Conservation (phyloP, 1,140 invertebrate species). For the Telenomus remus region DNA sequence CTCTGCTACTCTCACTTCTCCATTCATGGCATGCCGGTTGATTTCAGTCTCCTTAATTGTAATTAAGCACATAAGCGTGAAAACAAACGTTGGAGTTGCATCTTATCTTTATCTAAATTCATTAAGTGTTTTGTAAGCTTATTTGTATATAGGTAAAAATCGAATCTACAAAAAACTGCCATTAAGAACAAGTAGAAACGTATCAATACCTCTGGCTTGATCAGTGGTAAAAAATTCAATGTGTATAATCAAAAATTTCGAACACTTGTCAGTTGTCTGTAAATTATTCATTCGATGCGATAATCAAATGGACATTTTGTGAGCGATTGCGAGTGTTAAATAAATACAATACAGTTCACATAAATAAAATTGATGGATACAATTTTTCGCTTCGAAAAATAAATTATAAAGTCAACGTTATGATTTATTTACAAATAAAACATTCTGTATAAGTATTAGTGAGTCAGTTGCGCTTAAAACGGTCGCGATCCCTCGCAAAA, state of each 20-base stretch:
- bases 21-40: constrained; percentile 15
- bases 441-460: no score
- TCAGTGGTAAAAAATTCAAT: background rate
- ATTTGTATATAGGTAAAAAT: constrained; percentile 22
- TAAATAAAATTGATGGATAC: no score
- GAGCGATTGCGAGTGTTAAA: no score
- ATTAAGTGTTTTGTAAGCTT: constrained; percentile 29
- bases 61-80: constrained; percentile 48
- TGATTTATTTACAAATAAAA: no score
- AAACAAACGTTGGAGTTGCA: constrained; percentile 15
- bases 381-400: no score
- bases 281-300: constrained; percentile 1
- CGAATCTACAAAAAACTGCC: constrained; percentile 30
- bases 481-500: constrained; percentile 6
- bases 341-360: no score
- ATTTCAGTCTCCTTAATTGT: constrained; percentile 26
- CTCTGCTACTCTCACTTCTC: constrained; percentile 1
- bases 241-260: no score
- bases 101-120: constrained; percentile 13
- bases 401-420: no score
- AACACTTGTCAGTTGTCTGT: background rate
- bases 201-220: constrained; percentile 14
- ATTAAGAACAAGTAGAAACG: constrained; percentile 27
- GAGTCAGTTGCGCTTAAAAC: background rate
- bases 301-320: no score